These are phyloP conservation scores for Saguinus midas DNA, from an alignment of 2,113 vertebrate species.

Conservation along the genomic window DNA sequence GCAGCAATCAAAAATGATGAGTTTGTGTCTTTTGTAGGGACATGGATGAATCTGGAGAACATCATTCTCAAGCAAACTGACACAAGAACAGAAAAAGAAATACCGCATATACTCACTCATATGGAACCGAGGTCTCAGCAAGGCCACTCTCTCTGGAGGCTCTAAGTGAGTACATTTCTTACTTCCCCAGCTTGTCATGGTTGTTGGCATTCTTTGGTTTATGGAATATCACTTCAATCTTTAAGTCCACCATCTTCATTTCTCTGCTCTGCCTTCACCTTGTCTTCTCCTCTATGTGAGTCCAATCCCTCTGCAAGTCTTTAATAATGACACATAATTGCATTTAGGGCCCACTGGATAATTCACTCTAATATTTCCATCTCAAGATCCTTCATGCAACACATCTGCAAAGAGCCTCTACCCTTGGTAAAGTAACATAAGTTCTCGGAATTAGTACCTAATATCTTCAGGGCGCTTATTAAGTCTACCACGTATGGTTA, in stretches of 20 bases:
- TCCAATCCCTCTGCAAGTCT: not conserved
- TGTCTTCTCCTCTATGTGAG: not conserved
- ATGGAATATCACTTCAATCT: too few relatives aligned
- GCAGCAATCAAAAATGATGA: too few relatives aligned
- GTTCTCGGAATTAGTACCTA: not conserved
- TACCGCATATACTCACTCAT: too few relatives aligned
- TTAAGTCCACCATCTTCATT: not conserved
- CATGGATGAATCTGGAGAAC: too few relatives aligned
- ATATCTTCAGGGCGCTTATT: not conserved
- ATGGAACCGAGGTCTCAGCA: not conserved
- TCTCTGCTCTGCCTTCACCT: not conserved
- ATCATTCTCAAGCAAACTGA: too few relatives aligned
- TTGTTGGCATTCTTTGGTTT: not conserved
- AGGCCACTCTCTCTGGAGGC: accelerated
- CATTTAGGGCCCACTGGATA: not conserved
- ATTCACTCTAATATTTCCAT: not conserved
- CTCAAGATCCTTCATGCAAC: not conserved
- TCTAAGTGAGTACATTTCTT: not conserved
- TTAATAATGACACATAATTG: not conserved
- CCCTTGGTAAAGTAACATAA: not conserved
- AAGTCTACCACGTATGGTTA: not conserved
- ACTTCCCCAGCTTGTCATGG: not conserved
- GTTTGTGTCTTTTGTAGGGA: too few relatives aligned
- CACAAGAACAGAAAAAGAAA: too few relatives aligned
- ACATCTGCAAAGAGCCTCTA: not conserved